These are phyloP conservation scores for Goniozus legneri DNA, from an alignment of 1,140 invertebrate species.

Conservation along the genomic window DNA sequence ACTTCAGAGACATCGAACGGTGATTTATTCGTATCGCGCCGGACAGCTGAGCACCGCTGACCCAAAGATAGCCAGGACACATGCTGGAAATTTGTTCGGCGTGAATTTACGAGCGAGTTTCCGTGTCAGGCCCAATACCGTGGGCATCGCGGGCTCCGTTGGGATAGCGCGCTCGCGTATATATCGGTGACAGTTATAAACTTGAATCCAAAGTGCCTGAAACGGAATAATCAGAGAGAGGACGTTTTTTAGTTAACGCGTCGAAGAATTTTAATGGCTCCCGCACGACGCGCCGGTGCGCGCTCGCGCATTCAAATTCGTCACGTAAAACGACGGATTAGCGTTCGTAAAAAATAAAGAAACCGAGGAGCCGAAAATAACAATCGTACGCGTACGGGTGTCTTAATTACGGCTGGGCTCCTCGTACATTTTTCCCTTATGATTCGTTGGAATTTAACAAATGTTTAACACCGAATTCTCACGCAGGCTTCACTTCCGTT, in stretches of 20 bases:
- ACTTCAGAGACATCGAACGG: too few relatives aligned
- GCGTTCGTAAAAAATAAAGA: too few relatives aligned
- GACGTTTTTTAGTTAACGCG: constrained; percentile 33
- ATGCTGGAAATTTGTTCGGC: constrained; percentile 42
- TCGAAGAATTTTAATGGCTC: constrained; percentile 34
- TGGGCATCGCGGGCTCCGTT: constrained; percentile 27
- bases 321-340: constrained; percentile 6
- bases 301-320: constrained; percentile 2
- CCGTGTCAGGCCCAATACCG: constrained; percentile 37
- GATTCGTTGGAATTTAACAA: too few relatives aligned
- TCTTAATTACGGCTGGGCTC: too few relatives aligned
- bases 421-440: too few relatives aligned
- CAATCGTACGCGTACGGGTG: too few relatives aligned
- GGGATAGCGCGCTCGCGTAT: constrained; percentile 25
- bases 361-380: too few relatives aligned
- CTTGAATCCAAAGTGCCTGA: constrained; percentile 24
- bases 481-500: too few relatives aligned
- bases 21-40: too few relatives aligned
- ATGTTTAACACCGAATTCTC: constrained; percentile 55
- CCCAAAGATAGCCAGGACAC: constrained; percentile 33
- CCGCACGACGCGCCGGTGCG: not conserved
- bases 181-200: constrained; percentile 32
- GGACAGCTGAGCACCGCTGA: constrained; percentile 31
- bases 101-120: constrained; percentile 45
- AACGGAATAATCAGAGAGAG: constrained; percentile 31